Conservation (phyloP, 2,888 invertebrate species). For the Nezara viridula region DNA sequence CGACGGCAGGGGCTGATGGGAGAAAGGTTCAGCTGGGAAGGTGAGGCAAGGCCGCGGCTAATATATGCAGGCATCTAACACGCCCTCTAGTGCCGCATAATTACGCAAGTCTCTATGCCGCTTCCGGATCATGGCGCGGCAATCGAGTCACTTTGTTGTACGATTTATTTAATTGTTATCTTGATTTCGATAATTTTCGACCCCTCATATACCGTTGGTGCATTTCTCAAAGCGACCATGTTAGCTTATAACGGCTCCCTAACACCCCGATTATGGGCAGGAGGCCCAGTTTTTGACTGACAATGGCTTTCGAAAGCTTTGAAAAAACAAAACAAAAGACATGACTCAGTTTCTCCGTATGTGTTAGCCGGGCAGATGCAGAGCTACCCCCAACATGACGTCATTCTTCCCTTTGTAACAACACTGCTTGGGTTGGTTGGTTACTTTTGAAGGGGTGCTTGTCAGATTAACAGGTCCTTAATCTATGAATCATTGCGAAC, state of each 20-base stretch:
- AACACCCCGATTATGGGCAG: neutral
- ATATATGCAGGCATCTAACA: constrained; percentile 56
- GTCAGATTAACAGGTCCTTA: constrained; percentile 39
- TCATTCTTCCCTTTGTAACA: constrained; percentile 34
- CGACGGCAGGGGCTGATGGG: neutral
- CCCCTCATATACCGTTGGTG: neutral
- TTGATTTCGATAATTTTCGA: neutral
- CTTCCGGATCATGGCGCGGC: neutral
- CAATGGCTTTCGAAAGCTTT: constrained; percentile 26
- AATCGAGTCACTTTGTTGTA: neutral
- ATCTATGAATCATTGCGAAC: constrained; percentile 17
- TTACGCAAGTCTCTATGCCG: constrained; percentile 26
- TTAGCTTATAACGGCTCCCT: neutral
- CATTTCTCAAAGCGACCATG: neutral
- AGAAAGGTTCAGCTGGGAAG: constrained; percentile 38
- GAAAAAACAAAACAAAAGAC: constrained; percentile 49
- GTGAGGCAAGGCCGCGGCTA: constrained; percentile 51
- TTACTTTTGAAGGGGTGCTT: constrained; percentile 38
- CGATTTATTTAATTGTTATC: neutral
- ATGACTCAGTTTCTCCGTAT: constrained; percentile 47
- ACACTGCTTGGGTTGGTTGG: neutral
- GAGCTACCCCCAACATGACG: constrained; percentile 38
- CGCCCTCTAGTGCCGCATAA: constrained; percentile 45
- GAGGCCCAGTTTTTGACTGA: constrained; percentile 17
- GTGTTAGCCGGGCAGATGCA: constrained; percentile 42